Evolutionary conservation across 2,113 vertebrate species (phyloP).

Genomic region (Pampusana beccarii): DNA sequence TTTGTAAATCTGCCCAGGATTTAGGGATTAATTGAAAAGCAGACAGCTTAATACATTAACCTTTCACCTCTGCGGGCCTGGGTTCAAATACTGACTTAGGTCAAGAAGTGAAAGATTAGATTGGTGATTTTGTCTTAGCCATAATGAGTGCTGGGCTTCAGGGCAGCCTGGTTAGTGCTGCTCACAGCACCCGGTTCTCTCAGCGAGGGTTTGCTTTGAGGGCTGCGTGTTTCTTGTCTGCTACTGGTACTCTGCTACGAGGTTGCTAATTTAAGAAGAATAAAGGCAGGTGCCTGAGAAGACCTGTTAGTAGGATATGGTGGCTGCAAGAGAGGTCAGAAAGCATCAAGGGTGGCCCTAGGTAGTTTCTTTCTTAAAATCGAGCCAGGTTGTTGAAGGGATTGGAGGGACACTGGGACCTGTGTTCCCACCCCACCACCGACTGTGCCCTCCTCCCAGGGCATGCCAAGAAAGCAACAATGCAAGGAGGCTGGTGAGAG

Average conservation of each 20-base stretch:
- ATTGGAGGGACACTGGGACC: neutral
- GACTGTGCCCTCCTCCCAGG: neutral
- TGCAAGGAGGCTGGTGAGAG: neutral
- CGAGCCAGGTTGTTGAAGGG: neutral
- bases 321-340: neutral
- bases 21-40: constrained; percentile 52
- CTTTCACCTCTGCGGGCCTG: constrained; percentile 33
- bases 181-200: accelerated
- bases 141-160: neutral
- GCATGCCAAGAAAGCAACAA: neutral
- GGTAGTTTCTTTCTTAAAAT: neutral
- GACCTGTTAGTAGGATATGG: neutral
- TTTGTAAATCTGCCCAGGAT: constrained; percentile 43
- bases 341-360: neutral
- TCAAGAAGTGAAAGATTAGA: constrained; percentile 28
- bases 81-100: constrained; percentile 9
- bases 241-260: neutral
- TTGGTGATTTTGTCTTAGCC: neutral
- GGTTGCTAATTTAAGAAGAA: neutral
- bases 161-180: neutral
- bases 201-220: neutral
- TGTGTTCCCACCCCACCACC: neutral
- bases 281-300: neutral
- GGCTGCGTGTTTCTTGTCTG: accelerated
- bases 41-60: constrained; percentile 71